These are phyloP conservation scores for Mormyrops boulengeri DNA, from an alignment of 2,797 vertebrate species.

Conservation along the genomic window DNA sequence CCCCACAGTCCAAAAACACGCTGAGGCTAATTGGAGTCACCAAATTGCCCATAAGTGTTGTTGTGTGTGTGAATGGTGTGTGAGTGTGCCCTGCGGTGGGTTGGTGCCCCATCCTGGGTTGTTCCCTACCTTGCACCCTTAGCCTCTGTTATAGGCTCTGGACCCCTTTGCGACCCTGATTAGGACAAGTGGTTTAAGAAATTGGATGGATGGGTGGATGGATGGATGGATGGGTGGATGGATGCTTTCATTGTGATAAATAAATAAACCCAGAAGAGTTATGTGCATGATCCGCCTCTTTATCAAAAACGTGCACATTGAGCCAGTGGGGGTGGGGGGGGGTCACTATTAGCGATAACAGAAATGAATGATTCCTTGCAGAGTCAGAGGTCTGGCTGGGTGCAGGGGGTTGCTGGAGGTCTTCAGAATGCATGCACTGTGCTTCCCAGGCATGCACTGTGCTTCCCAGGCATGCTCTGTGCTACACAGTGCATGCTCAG, in stretches of 20 bases:
- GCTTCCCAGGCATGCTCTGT: too few species aligned
- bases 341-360: constrained; percentile 23
- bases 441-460: neutral
- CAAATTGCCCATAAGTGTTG: neutral
- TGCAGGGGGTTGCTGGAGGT: neutral
- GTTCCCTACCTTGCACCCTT: neutral
- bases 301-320: constrained; percentile 43
- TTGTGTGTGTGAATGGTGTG: neutral
- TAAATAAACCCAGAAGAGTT: neutral
- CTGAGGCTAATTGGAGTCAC: neutral
- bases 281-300: neutral
- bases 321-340: constrained; percentile 10
- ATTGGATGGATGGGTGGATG: neutral
- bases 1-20: neutral
- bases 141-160: neutral
- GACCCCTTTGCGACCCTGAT: neutral
- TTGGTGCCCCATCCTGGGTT: neutral
- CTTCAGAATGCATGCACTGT: neutral
- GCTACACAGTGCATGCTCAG: too few species aligned
- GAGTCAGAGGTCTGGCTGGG: neutral
- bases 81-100: neutral
- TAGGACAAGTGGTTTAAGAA: neutral
- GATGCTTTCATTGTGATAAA: neutral
- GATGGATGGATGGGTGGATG: neutral
- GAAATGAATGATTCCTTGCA: constrained; percentile 36